Evolutionary conservation across 2,888 invertebrate genomes (phyloP), one percentile per base, ranked within the genome.

Genomic region (Erebia palarica): DNA sequence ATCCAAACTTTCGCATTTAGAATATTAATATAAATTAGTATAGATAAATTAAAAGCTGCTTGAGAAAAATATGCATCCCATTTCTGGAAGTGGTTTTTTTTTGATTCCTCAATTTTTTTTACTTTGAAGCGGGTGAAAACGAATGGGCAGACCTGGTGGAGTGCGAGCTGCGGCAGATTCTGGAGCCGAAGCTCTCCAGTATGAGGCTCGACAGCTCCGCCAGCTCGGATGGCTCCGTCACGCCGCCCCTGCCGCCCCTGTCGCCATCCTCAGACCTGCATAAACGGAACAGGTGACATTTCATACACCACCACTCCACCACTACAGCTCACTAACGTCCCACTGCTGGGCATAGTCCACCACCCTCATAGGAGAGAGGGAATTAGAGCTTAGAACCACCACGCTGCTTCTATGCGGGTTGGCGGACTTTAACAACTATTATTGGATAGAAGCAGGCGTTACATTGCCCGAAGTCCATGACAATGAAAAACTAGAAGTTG

Each of bases 101-200:
- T 36, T 36, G 7, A 47, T 47, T 47, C 11, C 11, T 47, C 3
- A 13, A 13, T 13, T 13, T 47, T 3, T 3, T 13, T 53, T 42
- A 13, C 42, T n/a, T 13, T 68, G 91, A 47, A 92, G 92, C 84
- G 75, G 95, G 94, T 77, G 96, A 96, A 79, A 95, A 96, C 47
- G 96, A 97, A 86, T 97, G 97, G 97, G 96, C 96, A 1, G 96
- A 96, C 79, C 94, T 96, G 64, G 97, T 97, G 11, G 97, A 97
- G 84, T 96, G 96, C 60, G 97, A 97, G 84, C 91, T 97, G 27
- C 93, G 96, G 18, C 96, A 96, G 84, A 97, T 97, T 80, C 86
- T 97, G 75, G 96, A 96, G 81, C 96, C 96, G 1, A 95, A 96
- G 83, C 88, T 96, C 68, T 95, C 96, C n/a, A 93, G 94, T 76